Evolutionary conservation across 1,140 invertebrate genomes (phyloP).

Genomic region (Cephus cinctus): DNA sequence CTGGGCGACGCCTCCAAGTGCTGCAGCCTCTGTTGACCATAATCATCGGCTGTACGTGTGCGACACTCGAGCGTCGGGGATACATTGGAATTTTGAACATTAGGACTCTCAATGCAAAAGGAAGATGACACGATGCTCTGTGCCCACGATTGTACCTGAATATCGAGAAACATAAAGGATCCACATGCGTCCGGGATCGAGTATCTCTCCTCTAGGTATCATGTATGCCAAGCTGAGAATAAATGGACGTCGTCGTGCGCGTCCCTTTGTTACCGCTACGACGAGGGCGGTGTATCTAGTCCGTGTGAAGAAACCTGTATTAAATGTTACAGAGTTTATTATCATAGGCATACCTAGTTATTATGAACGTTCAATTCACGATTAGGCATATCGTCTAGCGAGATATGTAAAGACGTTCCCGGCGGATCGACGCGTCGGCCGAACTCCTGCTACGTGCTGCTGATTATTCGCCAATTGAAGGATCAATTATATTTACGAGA

Average conservation of each 20-base stretch:
- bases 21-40: constrained; percentile 61
- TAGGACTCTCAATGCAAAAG: not conserved
- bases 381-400: constrained; percentile 3
- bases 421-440: too few relatives aligned
- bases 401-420: too few relatives aligned
- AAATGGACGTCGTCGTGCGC: not conserved
- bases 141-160: not conserved
- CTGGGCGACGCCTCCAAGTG: constrained; percentile 60
- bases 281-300: constrained; percentile 44
- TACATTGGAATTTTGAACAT: too few relatives aligned
- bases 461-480: too few relatives aligned
- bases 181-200: not conserved
- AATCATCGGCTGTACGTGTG: too few relatives aligned
- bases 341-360: constrained; percentile 34
- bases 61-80: too few relatives aligned
- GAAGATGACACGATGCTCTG: not conserved
- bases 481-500: too few relatives aligned
- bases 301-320: constrained; percentile 49
- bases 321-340: constrained; percentile 48
- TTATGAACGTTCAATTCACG: not conserved
- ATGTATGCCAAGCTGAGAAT: not conserved
- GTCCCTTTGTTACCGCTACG: constrained; percentile 16
- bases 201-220: too few relatives aligned
- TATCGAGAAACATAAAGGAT: constrained; percentile 4
- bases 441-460: too few relatives aligned